Percentiles rank a stretch among this genome's conserved stretches.
Evolutionary conservation across 30 jellyfish, hydroid and myxozoan species (phyloP).

Genomic region (Aurelia aurita complex sp. Pacific): DNA sequence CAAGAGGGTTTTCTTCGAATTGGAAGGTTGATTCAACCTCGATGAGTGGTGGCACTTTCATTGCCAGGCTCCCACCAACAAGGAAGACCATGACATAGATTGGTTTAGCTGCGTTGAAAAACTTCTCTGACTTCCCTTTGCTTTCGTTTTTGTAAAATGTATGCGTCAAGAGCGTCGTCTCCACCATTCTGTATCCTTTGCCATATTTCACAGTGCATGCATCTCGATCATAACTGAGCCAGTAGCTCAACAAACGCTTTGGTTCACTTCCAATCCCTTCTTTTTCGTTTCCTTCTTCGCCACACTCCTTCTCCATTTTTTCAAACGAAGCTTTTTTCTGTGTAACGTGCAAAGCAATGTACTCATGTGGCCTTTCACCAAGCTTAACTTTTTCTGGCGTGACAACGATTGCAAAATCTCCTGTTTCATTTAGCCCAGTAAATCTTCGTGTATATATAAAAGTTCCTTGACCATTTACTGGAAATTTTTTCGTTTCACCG

Average conservation of each 20-base stretch:
- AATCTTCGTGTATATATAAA: background rate
- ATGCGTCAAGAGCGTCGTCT: conserved; percentile 26
- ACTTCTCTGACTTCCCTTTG: no score
- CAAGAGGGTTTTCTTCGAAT: conserved; percentile 18
- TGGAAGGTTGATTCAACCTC: conserved; percentile 6
- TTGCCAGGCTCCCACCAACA: no score
- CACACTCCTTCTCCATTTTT: background rate
- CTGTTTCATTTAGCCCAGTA: background rate
- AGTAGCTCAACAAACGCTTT: conserved; percentile 8
- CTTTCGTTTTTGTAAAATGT: background rate
- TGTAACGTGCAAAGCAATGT: background rate
- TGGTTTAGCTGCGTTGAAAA: conserved; percentile 8
- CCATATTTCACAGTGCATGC: conserved; percentile 38
- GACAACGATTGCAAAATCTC: conserved; percentile 5
- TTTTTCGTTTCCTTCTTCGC: no score
- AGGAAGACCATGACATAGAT: background rate
- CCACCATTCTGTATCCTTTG: conserved; percentile 14
- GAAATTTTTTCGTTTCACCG: background rate
- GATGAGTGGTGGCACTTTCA: background rate
- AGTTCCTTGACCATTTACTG: conserved; percentile 17
- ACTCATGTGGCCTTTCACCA: background rate
- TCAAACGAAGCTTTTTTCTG: background rate
- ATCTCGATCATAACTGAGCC: conserved; percentile 51
- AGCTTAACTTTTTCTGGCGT: conserved; percentile 3
- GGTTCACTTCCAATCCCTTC: background rate